Conservation (phyloP, 2,888 invertebrate genomes). For the Oscheius sp. region DNA sequence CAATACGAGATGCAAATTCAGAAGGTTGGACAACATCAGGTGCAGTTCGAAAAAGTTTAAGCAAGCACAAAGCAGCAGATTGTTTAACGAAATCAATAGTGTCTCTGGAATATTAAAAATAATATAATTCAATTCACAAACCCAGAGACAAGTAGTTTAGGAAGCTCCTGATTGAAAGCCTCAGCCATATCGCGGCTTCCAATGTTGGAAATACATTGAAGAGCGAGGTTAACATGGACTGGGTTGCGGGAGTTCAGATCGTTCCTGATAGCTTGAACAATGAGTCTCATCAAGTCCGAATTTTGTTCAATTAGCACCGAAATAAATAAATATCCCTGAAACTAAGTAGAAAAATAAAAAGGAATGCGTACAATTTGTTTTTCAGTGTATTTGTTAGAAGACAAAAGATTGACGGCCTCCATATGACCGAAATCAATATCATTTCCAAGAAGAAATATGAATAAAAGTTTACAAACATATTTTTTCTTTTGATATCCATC, state of each 20-base stretch:
- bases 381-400: slow-evolving; percentile 99
- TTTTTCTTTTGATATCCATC: slow-evolving; percentile 99
- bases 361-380: slow-evolving; percentile 86
- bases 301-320: slow-evolving; percentile 98
- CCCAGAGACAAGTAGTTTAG: slow-evolving; percentile 93
- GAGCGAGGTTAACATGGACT: slow-evolving; percentile 94
- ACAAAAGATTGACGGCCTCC: slow-evolving; percentile 98
- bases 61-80: slow-evolving; percentile 93
- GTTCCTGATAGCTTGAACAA: slow-evolving; percentile 84
- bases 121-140: slow-evolving; percentile 23
- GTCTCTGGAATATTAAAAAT: slow-evolving; percentile 77
- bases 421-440: slow-evolving; percentile 99
- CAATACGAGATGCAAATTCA: slow-evolving; percentile 98
- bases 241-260: slow-evolving; percentile 89
- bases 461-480: slow-evolving; percentile 98
- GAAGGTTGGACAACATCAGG: slow-evolving; percentile 91
- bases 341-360: slow-evolving; percentile 28
- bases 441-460: slow-evolving; percentile 98
- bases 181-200: slow-evolving; percentile 99
- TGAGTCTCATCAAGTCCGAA: slow-evolving; percentile 97
- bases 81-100: slow-evolving; percentile 99
- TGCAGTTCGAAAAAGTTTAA: slow-evolving; percentile 90
- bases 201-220: slow-evolving; percentile 99
- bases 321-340: slow-evolving; percentile 96
- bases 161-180: slow-evolving; percentile 96